phyloP scores from a whole-genome alignment of 2,113 vertebrate species.

The Tachysurus fulvidraco region DNA sequence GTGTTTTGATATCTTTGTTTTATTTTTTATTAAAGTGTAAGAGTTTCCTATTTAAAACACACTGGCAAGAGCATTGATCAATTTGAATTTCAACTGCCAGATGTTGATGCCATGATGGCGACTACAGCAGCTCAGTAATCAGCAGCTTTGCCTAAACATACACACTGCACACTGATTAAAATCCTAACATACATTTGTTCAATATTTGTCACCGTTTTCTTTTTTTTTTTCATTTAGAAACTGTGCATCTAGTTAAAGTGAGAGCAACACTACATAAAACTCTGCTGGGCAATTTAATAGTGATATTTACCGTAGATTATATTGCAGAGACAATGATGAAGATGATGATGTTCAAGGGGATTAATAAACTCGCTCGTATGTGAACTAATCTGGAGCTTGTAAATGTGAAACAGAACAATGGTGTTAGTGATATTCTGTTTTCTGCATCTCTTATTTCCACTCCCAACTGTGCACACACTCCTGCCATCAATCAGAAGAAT shows the following conservation, averaged over 20 bases:
- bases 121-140: background rate
- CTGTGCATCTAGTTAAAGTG: background rate
- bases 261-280: background rate
- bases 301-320: background rate
- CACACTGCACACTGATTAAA: background rate
- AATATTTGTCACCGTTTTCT: background rate
- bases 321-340: background rate
- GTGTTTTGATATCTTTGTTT: background rate
- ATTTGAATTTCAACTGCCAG: slow-evolving; percentile 21
- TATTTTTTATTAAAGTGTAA: background rate
- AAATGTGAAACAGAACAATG: background rate
- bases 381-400: background rate
- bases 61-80: background rate
- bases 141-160: slow-evolving; percentile 2
- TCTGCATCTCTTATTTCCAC: background rate
- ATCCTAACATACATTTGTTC: background rate
- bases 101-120: background rate
- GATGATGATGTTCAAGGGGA: background rate
- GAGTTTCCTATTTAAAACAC: background rate
- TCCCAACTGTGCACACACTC: background rate
- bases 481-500: slow-evolving; percentile 1
- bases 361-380: too few relatives aligned
- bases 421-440: background rate
- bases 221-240: background rate
- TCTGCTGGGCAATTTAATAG: background rate